These are phyloP conservation scores for Dinothrombium tinctorium DNA, from an alignment of 1,140 invertebrate genomes.

Conservation along the genomic window DNA sequence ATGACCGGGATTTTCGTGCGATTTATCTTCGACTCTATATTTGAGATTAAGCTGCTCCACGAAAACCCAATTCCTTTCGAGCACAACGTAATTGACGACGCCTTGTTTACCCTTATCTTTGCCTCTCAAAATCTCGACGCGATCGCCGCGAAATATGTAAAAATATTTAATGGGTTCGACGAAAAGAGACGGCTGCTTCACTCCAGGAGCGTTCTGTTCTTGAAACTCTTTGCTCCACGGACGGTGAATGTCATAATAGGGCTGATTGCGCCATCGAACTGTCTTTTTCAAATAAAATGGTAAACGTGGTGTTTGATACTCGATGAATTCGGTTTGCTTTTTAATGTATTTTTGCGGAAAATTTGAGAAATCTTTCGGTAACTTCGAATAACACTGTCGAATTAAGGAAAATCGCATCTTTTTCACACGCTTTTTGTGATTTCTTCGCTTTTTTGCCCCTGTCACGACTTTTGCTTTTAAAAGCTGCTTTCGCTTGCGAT, in stretches of 20 bases:
- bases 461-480: too few species aligned
- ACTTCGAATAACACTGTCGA: conserved; percentile 8
- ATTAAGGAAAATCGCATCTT: conserved; percentile 13
- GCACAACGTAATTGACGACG: conserved; percentile 35
- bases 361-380: conserved; percentile 47
- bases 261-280: conserved; percentile 34
- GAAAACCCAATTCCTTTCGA: conserved; percentile 87
- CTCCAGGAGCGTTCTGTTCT: conserved; percentile 34
- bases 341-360: conserved; percentile 57
- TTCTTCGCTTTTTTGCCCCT: too few species aligned
- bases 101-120: conserved; percentile 71
- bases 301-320: conserved; percentile 46
- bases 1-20: conserved; percentile 36
- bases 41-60: conserved; percentile 69
- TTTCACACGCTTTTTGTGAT: too few species aligned
- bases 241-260: conserved; percentile 40
- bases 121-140: conserved; percentile 70
- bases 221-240: conserved; percentile 55
- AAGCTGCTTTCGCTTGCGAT: too few species aligned
- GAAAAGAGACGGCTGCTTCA: conserved; percentile 30
- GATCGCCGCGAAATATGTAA: conserved; percentile 58
- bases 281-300: conserved; percentile 40
- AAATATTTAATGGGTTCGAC: conserved; percentile 59
- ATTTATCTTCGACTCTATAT: conserved; percentile 24
- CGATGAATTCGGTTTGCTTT: conserved; percentile 44